Evolutionary conservation across 2,888 invertebrate species (phyloP), one percentile per base, ranked within the genome.

Genomic region (Anthoptus insignis): DNA sequence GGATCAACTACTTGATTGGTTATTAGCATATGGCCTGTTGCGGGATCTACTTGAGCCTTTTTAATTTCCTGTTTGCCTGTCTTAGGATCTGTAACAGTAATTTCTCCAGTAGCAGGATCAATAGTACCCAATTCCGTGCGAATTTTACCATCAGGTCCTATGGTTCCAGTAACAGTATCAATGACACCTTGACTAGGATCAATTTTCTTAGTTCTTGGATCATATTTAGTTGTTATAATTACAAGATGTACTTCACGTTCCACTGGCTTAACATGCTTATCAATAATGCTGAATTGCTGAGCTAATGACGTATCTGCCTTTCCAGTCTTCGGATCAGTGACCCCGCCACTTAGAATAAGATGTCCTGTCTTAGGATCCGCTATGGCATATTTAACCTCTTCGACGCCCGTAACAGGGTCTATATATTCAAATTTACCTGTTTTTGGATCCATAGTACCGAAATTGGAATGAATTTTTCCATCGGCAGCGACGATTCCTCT

Each of bases 41-140:
- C 76, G 4, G 95, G 94, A 72, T 95, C 94, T 5, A 94, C 80
- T 53, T 88, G 87, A 64, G 93, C 88, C 70, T 95, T 93, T 82
- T 95, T 96, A 1, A 94, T 88, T 69, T 95, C 95, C 67, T 94
- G 86, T 64, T 84, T 90, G 21, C 93, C 93, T 1, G 93, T 92
- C 69, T 80, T 87, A 1, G 91, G 91, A 71, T 94, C 91, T 5
- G 89, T 89, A 5, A 88, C 75, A 8, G 85, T 77, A n/a, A 94
- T 89, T 77, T 93, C 92, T 29, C 95, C 95, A 22, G 94, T 94
- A 68, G 94, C 91, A 0, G 95, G 95, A 75, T 96, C 96, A 27
- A 96, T 92, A 39, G 94, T 87, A 13, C 96, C 96, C 63, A 96
- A 94, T 76, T 96, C 96, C 6, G 96, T 96, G 32, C 86, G 84